Evolutionary conservation across 2,888 invertebrate genomes (phyloP), one percentile per base, ranked within the genome.

Genomic region (Euzetes globulus): DNA sequence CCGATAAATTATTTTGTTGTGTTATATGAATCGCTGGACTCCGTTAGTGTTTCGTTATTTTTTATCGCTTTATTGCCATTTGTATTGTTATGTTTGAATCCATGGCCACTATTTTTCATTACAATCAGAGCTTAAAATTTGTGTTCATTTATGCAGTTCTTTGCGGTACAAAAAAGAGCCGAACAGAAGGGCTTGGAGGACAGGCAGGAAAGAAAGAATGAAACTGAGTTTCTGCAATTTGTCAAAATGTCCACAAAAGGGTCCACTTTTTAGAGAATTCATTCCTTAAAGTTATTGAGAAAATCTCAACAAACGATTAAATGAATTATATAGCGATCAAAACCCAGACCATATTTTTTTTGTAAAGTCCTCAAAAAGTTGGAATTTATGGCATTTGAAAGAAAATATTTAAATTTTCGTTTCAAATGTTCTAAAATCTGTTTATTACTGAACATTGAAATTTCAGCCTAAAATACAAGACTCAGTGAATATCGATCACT

Each of bases 61-160:
- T 65, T 65, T 29, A 22, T 29, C 19, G 22, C 41, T 27, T 19
- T 25, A 29, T 17, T 29, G 58, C 27, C 17, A 9, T 33, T n/a
- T 63, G 29, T 33, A 41, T 41, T 41, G 41, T 41, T n/a, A n/a
- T 13, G 58, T 58, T 29, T 27, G 41, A 41, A 41, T 65, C 33
- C 37, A 29, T 65, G 25, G 2, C 29, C 25, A 25, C 19, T 27
- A 65, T n/a, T 58, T 55, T 65, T 65, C 63, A 65, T 37, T 65
- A 19, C 37, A 37, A 37, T 65, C 25, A 25, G 47, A 70, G 70
- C 47, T 41, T 47, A 33, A 70, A 70, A 70, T 65, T 65, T 65
- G n/a, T 22, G 22, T 37, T 65, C 60, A 60, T 60, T 60, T 60
- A 60, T 60, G 15, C 33, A 29, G 17, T 29, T 17, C 33, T 33